Evolutionary conservation across 2,888 invertebrate genomes (phyloP), one percentile per base, ranked within the genome.

Genomic region (Alcis repandata): DNA sequence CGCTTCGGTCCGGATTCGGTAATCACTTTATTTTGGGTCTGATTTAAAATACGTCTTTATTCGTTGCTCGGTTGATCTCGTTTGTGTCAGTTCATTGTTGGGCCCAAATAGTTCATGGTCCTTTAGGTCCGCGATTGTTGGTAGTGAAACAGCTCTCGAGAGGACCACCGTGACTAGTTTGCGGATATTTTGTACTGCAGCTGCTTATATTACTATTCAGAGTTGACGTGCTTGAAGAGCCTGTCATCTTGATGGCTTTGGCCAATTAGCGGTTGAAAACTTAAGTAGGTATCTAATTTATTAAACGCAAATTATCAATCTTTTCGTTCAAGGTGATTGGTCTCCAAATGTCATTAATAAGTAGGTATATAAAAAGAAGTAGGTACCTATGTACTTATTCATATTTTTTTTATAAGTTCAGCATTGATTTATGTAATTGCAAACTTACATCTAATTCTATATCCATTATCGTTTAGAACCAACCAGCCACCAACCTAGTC

Each of bases 21-120:
- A 86, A 89, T 86, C 86, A 84, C 85, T 82, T 89, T 89, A 88
- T 88, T 88, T 87, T 82, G 84, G 80, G 66, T 74, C 61, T 74
- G 66, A 74, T 79, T 80, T 80, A 74, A 75, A 83, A 66, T 68
- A 66, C 46, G 67, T 67, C 67, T 68, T 56, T 45, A 56, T 45
- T 17, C 56, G 20, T 49, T 49, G 9, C 61, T 81, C 79, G 85
- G 83, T 77, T 88, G 90, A 91, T 90, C 90, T 87, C 83, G 82
- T 89, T 88, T 85, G 76, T 82, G 80, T 79, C 78, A 77, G 78
- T 75, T 74, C 83, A 82, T 89, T 88, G 87, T 88, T 73, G 77
- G 64, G 73, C 69, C 75, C 83, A 86, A 90, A 91, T 90, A 83
- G 86, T 82, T 83, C 82, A 85, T 79, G 85, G 83, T 75, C 82